Evolutionary conservation across 2,113 vertebrate species (phyloP).

Genomic region (Microcebus jonahi): DNA sequence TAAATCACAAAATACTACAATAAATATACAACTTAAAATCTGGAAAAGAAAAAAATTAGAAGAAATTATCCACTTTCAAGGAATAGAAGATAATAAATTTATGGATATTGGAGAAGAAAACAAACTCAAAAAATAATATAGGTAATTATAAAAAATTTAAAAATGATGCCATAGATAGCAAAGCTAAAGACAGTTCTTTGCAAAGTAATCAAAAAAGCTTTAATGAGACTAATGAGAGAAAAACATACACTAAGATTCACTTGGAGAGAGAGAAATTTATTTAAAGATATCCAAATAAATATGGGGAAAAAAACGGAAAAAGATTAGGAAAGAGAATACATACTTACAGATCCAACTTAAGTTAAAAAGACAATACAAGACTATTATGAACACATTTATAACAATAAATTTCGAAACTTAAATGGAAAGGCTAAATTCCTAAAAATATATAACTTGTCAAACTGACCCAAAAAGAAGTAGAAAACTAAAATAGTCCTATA

Average conservation of each 20-base stretch:
- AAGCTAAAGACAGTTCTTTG: background rate
- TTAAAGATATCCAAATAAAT: background rate
- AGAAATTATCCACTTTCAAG: background rate
- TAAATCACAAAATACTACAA: background rate
- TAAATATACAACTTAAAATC: conserved; percentile 6
- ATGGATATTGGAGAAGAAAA: background rate
- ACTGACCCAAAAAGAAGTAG: conserved; percentile 5
- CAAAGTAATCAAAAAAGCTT: background rate
- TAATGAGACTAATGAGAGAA: background rate
- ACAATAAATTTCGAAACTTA: conserved; percentile 19
- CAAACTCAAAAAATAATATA: background rate
- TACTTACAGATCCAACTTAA: background rate
- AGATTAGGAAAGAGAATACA: background rate
- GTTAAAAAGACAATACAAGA: background rate
- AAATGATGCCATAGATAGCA: background rate
- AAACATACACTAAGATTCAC: background rate
- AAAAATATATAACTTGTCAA: background rate
- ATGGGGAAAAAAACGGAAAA: background rate
- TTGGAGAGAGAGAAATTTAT: background rate
- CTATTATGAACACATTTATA: background rate
- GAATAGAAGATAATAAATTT: background rate
- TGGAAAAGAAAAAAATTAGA: conserved; percentile 5
- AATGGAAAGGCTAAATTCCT: background rate
- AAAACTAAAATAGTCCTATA: conserved; percentile 40
- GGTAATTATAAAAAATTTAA: background rate